Evolutionary conservation across 2,888 invertebrate species (phyloP), one percentile per base, ranked within the genome.

Genomic region (Drosophila paranaensis): DNA sequence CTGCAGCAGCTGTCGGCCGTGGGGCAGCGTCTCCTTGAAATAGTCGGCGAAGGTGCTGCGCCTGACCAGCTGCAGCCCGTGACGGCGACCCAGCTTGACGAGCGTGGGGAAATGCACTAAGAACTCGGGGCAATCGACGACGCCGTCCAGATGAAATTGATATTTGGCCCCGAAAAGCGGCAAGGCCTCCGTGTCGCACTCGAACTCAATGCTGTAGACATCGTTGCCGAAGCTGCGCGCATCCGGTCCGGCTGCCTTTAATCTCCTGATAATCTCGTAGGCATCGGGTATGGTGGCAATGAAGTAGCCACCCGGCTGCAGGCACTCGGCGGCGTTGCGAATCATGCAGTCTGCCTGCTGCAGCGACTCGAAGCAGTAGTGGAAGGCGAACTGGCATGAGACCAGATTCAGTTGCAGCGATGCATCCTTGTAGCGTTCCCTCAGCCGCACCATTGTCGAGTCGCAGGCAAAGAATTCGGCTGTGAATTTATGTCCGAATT

Each of bases 71-170:
- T 96, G 95, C 43, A 97, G 92, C 0, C 96, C 96, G 93, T 94
- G 96, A 88, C 95, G 95, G 45, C 94, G 93, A 13, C 96, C 96
- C 60, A 97, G 92, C 89, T 96, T 96, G 46, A 95, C 94, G 62
- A 99, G 94, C 6, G 96, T 94, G 20, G 98, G 97, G 93, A 99
- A 97, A 93, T 99, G 96, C 16, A 99, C 98, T 67, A 99, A 94
- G 94, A 99, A 99, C 92, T 99, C 99, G 2, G 99, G 99, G 92
- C 99, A 99, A 92, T 99, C 96, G 1, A 99, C 99, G 9, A 98
- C 98, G 42, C 97, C 98, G 91, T 99, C 98, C 80, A 99, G 94
- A 90, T 97, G 96, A 92, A 99, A 99, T 93, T 98, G 96, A 94
- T 99, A 99, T 91, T 97, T 97, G 25, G 97, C 98, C 45, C 99